Evolutionary conservation across 2,113 vertebrate species (phyloP), one percentile per base, ranked within the genome.

Genomic region (Papio anubis): DNA sequence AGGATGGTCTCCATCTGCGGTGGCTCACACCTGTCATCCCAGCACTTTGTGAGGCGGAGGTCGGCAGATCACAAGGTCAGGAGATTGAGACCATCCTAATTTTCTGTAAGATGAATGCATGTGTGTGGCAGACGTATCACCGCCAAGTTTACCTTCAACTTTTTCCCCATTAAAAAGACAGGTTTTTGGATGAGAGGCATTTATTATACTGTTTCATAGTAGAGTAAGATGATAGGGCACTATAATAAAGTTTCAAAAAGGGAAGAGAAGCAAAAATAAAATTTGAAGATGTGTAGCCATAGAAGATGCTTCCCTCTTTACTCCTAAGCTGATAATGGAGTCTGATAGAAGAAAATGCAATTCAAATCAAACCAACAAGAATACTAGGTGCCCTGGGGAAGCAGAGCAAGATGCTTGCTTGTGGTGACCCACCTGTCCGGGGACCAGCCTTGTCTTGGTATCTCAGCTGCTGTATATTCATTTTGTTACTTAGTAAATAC

Each of bases 101-200:
- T 89, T 84, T 55, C 21, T 38, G 35, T 23, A 32, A 38, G 27
- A 83, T 16, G 5, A 12, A 8, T 6, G 32, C 52, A 5, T 30
- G 18, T 2, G 5, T 14, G 7, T 16, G 43, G 8, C 8, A 21
- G 35, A 87, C 12, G 57, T 16, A 50, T 38, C 5, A 4, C 14
- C 38, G 25, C 43, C 82, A 90, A 72, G 8, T 57, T 68, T 70
- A 82, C 4, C 30, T 97, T 27, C 14, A 35, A 0, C 25, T 52
- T 52, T 66, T 72, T 76, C 45, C 12, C 70, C 30, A 82, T 94
- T 80, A 87, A 81, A 76, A 90, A 81, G 38, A 30, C 13, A n/a
- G 48, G n/a, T 35, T 97, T 97, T 89, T 7, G 38, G 38, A 93
- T 21, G 23, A 38, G 13, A 76, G 43, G 9, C 16, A 76, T 95